Conservation (phyloP, 2,113 vertebrate species). For the Sander lucioperca region DNA sequence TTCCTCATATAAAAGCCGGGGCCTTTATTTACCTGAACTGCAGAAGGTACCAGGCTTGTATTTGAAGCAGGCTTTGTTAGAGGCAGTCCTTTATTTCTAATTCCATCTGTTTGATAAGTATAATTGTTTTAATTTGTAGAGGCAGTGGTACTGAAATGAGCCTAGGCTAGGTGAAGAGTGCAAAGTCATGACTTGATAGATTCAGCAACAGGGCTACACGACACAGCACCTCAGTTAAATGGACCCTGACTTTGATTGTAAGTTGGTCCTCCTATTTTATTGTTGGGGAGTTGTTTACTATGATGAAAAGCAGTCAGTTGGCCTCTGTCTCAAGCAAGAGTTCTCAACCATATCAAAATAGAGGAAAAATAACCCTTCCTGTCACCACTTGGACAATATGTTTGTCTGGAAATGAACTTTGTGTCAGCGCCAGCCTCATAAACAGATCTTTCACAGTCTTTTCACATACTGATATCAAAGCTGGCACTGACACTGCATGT, state of each 20-base stretch:
- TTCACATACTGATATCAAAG: constrained; percentile 15
- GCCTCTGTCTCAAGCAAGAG: constrained; percentile 32
- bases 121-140: neutral
- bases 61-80: no score
- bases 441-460: constrained; percentile 5
- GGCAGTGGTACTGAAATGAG: constrained; percentile 28
- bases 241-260: constrained; percentile 74
- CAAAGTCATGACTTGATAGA: constrained; percentile 46
- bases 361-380: constrained; percentile 40
- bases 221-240: constrained; percentile 59
- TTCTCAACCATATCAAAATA: constrained; percentile 56
- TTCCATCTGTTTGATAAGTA: no score
- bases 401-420: constrained; percentile 56
- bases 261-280: constrained; percentile 64
- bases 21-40: no score
- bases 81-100: no score
- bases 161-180: constrained; percentile 43
- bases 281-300: constrained; percentile 67
- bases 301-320: constrained; percentile 53
- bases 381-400: constrained; percentile 34
- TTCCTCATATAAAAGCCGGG: no score
- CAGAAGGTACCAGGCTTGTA: no score
- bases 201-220: neutral
- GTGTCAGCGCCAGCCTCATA: constrained; percentile 22
- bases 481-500: neutral